Base-by-base conservation (phyloP, 1,140 invertebrate genomes). In the Holotrichia oblita region DNA sequence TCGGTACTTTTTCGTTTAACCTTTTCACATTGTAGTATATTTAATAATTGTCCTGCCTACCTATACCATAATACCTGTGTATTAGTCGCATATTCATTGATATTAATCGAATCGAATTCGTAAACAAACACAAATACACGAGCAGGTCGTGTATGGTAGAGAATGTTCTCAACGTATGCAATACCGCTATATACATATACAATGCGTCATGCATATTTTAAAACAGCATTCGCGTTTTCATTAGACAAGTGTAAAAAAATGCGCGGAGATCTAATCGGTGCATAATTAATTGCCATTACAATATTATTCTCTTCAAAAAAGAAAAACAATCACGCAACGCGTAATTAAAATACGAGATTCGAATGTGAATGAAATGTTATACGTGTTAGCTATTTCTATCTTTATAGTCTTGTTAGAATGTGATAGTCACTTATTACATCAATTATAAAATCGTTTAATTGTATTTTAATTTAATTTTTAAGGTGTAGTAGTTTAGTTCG, bases 51-150 rank as follows among this genome's bases (percentile, higher is more conserved):
- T 34, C 4, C 27, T 55, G 17, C 14, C 14, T 55, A 55, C 48
- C 48, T 55, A 17, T 55, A 55, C 14, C 17, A 55, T 14, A 55
- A 55, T 55, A 17, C 12, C 48, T 55, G 14, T 55, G 17, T 55
- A 6, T 55, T 55, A 7, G 48, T 55, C 48, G n/a, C 48, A n/a
- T 17, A 55, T 55, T 55, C 48, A 55, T 55, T 55, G n/a, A 17
- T n/a, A 55, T 55, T 55, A 55, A 55, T 55, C 48, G 48, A n/a
- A 55, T 55, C 48, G 48, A 55, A 55, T 55, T 55, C 48, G 48
- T 55, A 55, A 55, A 55, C 48, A 55, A 55, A 55, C 48, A 55
- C 48, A 17, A 55, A 17, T 55, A 55, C n/a, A 7, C 3, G 48
- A 7, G 7, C 48, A 55, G 27, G 27, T 34, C 27, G 27, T 55